Evolutionary conservation across 2,888 invertebrate species (phyloP), one percentile per base, ranked within the genome.

Genomic region (Amblyjoppa fuscipennis): DNA sequence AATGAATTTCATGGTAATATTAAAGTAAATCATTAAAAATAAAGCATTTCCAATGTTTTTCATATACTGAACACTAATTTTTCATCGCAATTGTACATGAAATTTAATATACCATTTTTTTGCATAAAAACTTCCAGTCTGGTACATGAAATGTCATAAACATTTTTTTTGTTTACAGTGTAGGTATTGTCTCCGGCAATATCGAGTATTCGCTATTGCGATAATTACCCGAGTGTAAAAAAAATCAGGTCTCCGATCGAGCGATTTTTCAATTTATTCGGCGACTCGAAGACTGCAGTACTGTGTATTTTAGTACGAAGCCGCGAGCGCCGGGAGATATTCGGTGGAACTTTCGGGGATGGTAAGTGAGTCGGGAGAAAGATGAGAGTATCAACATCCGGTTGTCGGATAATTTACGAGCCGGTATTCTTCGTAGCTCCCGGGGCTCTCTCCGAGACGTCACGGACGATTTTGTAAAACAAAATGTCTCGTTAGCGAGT

Each of bases 401-500:
- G 92, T 91, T 89, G 87, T 85, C 77, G 83, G 85, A 84, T 89
- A 90, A 93, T 93, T 93, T 93, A 93, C 90, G 90, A 89, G 90
- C 89, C 87, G 89, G 83, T 87, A 83, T 85, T 90, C 90, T 51
- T 88, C 88, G 89, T 88, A 89, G 89, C 91, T 90, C 89, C 89
- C 88, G 90, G 70, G 80, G 34, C 73, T 59, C 73, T 51, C 59
- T 73, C 61, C 53, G 79, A 77, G 71, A 79, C 81, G 87, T 87
- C 90, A 86, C 88, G 89, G 88, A 88, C 91, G 92, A 93, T 93
- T 93, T 93, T 92, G 93, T 92, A 92, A 93, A 93, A 93, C 92
- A 91, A 92, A 92, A 91, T 91, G 92, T 93, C 93, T 93, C 92
- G 93, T 93, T 93, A 93, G 92, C 91, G 89, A 91, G 89, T 91